A percentile compares a stretch with the other conserved stretches of the same genome.
phyloP scores from a whole-genome alignment of 2,888 invertebrate genomes.

The Dryobota labecula region DNA sequence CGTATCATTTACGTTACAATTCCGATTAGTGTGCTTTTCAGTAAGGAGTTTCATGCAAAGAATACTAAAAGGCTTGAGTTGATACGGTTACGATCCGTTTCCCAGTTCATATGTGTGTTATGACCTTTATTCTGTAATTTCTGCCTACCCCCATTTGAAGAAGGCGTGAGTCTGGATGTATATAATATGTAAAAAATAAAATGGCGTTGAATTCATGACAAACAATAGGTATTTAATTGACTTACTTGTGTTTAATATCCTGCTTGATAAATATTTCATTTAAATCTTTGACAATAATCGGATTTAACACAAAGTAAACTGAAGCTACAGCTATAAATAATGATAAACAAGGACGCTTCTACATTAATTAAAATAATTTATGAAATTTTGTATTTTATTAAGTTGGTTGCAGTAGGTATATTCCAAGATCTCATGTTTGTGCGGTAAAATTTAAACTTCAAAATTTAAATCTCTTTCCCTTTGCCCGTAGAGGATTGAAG shows the following conservation, averaged over 20 bases:
- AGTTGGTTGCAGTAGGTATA: slow-evolving; percentile 28
- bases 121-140: no score
- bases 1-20: no score
- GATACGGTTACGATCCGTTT: no score
- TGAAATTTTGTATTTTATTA: slow-evolving; percentile 27
- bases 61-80: no score
- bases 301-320: slow-evolving; percentile 37
- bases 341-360: slow-evolving; percentile 23
- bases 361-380: slow-evolving; percentile 39
- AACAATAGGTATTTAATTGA: not conserved
- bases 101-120: no score
- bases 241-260: not conserved
- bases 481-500: not conserved
- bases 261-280: slow-evolving; percentile 10
- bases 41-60: no score
- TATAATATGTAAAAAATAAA: not conserved
- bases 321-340: slow-evolving; percentile 37
- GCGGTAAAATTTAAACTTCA: no score
- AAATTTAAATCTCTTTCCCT: slow-evolving; percentile 11
- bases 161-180: no score
- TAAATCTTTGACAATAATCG: slow-evolving; percentile 29
- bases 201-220: not conserved
- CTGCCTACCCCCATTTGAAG: no score
- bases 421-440: slow-evolving; percentile 11
- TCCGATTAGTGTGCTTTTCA: no score